phyloP scores from a whole-genome alignment of 37 sponge, comb jelly and placozoan genomes.

The Mnemiopsis leidyi region DNA sequence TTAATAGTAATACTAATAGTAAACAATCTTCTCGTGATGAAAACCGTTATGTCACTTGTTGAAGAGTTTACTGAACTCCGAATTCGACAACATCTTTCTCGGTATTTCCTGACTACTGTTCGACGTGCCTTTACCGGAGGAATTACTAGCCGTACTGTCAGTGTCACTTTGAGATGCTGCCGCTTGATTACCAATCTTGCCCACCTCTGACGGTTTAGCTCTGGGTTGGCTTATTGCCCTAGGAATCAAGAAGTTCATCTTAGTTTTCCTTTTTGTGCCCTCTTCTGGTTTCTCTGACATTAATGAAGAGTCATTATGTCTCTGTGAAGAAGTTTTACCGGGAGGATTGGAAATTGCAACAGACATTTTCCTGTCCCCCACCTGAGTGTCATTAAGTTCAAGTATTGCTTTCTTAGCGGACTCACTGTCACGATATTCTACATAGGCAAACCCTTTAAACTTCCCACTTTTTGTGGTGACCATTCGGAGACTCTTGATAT shows the following conservation, averaged over 20 bases:
- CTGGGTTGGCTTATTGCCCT: background rate
- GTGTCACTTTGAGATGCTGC: background rate
- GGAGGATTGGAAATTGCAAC: conserved; percentile 60
- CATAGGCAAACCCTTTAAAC: conserved; percentile 53
- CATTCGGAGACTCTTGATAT: conserved; percentile 5
- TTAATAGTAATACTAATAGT: too few relatives aligned
- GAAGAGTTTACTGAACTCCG: background rate
- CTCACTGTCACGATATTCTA: conserved; percentile 14
- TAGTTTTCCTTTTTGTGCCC: background rate
- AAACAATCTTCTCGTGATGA: too few relatives aligned
- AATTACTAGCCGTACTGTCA: background rate
- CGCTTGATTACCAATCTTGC: background rate
- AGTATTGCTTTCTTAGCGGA: conserved; percentile 20
- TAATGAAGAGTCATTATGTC: background rate
- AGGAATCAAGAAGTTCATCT: conserved; percentile 49
- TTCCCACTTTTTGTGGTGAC: conserved; percentile 62
- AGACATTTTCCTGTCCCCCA: conserved; percentile 8
- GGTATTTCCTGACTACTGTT: background rate
- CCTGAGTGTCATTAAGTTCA: background rate
- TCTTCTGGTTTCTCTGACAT: background rate
- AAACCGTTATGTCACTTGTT: too few relatives aligned
- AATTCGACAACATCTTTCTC: background rate
- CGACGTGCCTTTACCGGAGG: too few relatives aligned
- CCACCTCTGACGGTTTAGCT: background rate
- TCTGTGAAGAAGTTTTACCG: background rate